These are phyloP conservation scores for Lasius fuliginosus DNA, from an alignment of 2,888 invertebrate genomes.

Conservation along the genomic window DNA sequence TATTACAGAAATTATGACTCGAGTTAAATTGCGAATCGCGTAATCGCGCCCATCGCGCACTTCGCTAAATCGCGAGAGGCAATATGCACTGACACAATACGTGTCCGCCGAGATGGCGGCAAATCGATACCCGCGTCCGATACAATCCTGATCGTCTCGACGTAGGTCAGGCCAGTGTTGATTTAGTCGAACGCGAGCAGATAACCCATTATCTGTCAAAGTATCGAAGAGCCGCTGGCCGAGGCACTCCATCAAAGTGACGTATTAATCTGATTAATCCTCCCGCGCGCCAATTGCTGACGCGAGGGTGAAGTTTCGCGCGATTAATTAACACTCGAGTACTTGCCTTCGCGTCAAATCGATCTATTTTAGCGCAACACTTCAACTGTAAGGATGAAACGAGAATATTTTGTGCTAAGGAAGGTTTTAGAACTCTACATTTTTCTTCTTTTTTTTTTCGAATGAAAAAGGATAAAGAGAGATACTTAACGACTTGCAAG, in stretches of 20 bases:
- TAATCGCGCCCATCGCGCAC: neutral
- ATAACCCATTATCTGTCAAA: conserved; percentile 62
- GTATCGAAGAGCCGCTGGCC: conserved; percentile 37
- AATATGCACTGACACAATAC: conserved; percentile 12
- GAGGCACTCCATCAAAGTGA: conserved; percentile 38
- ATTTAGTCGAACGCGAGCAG: conserved; percentile 58
- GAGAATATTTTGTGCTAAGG: neutral
- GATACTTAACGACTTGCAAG: neutral
- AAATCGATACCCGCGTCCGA: conserved; percentile 61
- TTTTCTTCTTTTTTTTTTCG: neutral
- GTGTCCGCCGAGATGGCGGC: neutral
- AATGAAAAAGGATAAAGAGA: neutral
- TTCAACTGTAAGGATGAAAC: neutral
- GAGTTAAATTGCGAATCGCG: neutral
- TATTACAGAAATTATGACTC: neutral
- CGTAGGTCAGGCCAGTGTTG: conserved; percentile 51
- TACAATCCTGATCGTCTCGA: conserved; percentile 55
- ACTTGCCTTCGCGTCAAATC: neutral
- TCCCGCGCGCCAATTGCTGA: neutral
- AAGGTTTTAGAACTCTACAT: neutral
- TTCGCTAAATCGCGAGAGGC: neutral
- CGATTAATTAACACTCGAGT: conserved; percentile 3
- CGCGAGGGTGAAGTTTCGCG: conserved; percentile 17
- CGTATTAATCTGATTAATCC: conserved; percentile 61
- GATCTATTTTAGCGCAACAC: neutral